Evolutionary conservation across 2,113 vertebrate species (phyloP).

Genomic region (Halichoeres trimaculatus): DNA sequence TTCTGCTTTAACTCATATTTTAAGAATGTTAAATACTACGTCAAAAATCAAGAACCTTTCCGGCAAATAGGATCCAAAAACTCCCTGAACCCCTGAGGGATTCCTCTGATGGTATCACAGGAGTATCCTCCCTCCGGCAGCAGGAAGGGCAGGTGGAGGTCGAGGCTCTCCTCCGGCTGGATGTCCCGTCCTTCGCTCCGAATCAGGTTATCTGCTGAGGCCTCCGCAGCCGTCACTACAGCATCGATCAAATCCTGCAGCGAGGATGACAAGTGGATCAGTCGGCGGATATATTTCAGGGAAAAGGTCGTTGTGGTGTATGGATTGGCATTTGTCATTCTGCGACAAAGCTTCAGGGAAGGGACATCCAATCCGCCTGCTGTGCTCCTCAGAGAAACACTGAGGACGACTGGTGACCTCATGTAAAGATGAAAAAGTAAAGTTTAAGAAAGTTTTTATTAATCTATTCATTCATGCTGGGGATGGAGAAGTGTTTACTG

Average conservation of each 20-base stretch:
- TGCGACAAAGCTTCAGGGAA: constrained; percentile 36
- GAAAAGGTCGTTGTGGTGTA: constrained; percentile 32
- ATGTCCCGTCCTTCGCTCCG: constrained; percentile 88
- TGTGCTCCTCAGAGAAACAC: constrained; percentile 16
- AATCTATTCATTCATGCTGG: too few relatives aligned
- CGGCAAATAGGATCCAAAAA: constrained; percentile 92
- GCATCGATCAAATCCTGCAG: constrained; percentile 89
- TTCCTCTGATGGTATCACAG: constrained; percentile 89
- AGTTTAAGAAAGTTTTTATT: too few relatives aligned
- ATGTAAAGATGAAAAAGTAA: too few relatives aligned
- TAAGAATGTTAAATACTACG: neutral
- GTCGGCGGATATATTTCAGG: constrained; percentile 35
- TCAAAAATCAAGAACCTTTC: constrained; percentile 83
- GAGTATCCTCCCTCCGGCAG: constrained; percentile 94
- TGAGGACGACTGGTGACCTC: neutral
- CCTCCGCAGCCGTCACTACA: constrained; percentile 87
- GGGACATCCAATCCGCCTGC: constrained; percentile 17
- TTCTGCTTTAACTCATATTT: neutral
- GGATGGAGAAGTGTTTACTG: too few relatives aligned
- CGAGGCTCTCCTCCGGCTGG: constrained; percentile 89
- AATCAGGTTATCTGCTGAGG: constrained; percentile 87
- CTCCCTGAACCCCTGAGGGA: constrained; percentile 90
- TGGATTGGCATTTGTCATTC: constrained; percentile 38
- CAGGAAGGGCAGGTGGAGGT: constrained; percentile 93
- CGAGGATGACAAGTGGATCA: constrained; percentile 9